These are phyloP conservation scores for Macrosiphum euphorbiae DNA, from an alignment of 2,888 invertebrate genomes.

Conservation along the genomic window DNA sequence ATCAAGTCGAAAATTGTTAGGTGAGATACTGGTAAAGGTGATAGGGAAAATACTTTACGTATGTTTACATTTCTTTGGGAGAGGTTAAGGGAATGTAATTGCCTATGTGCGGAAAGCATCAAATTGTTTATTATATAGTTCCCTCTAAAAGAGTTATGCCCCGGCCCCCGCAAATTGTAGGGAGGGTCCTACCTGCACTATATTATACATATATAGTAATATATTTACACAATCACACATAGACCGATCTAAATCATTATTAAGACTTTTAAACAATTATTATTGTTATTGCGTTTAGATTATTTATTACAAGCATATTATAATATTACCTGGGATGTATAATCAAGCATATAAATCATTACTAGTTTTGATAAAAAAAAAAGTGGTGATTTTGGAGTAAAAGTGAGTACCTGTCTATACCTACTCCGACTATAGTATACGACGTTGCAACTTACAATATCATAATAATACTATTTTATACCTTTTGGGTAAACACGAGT, in stretches of 20 bases:
- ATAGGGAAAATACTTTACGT: too few relatives aligned
- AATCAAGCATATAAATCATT: background rate
- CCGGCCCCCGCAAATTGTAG: too few relatives aligned
- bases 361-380: background rate
- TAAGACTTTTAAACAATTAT: background rate
- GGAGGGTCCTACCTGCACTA: too few relatives aligned
- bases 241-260: background rate
- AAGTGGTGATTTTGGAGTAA: background rate
- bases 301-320: background rate
- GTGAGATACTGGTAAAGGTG: too few relatives aligned
- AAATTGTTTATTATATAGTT: too few relatives aligned
- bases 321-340: background rate
- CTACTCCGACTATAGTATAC: background rate
- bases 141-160: too few relatives aligned
- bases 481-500: background rate
- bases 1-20: too few relatives aligned
- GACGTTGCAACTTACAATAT: background rate
- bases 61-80: too few relatives aligned
- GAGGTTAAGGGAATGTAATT: too few relatives aligned
- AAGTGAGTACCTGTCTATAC: background rate
- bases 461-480: background rate
- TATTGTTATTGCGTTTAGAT: background rate
- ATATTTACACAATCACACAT: too few relatives aligned
- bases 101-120: too few relatives aligned
- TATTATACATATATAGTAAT: too few relatives aligned